phyloP scores from a whole-genome alignment of 2,888 invertebrate genomes.

The Drosophila infuscata region DNA sequence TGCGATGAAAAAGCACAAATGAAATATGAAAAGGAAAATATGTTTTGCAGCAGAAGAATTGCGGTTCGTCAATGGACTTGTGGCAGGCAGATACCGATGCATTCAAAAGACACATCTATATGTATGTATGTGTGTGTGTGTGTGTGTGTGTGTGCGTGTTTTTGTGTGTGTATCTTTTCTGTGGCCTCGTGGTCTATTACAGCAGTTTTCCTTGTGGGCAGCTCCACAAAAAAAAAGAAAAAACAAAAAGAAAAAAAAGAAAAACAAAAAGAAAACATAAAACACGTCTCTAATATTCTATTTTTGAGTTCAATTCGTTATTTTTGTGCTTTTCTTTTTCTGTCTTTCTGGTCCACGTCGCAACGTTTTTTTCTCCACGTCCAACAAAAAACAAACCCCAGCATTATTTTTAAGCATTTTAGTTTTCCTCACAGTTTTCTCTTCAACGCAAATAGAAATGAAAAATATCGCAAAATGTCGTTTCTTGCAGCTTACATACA shows the following conservation, averaged over 20 bases:
- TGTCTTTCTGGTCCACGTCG: conserved; percentile 30
- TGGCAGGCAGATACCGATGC: conserved; percentile 41
- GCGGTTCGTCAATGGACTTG: conserved; percentile 66
- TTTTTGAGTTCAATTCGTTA: conserved; percentile 68
- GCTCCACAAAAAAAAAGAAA: conserved; percentile 41
- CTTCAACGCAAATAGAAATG: conserved; percentile 50
- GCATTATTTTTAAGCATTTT: conserved; percentile 30
- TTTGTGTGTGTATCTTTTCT: conserved; percentile 24
- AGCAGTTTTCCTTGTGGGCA: conserved; percentile 34
- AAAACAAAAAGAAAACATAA: neutral
- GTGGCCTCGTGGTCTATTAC: conserved; percentile 69
- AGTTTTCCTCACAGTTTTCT: conserved; percentile 20
- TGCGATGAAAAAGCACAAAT: conserved; percentile 47
- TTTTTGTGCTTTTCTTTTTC: conserved; percentile 18
- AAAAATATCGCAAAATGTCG: conserved; percentile 53
- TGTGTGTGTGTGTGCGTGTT: conserved; percentile 6
- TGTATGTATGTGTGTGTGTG: conserved; percentile 12
- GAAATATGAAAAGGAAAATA: conserved; percentile 66
- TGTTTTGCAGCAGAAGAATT: conserved; percentile 53
- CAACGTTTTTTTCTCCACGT: conserved; percentile 13
- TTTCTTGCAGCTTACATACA: conserved; percentile 55
- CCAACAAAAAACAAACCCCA: conserved; percentile 14
- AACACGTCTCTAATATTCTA: conserved; percentile 76
- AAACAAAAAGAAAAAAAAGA: conserved; percentile 7
- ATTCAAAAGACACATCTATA: conserved; percentile 49